Evolutionary conservation across 1,140 invertebrate species (phyloP).

Genomic region (Trissolcus basalis): DNA sequence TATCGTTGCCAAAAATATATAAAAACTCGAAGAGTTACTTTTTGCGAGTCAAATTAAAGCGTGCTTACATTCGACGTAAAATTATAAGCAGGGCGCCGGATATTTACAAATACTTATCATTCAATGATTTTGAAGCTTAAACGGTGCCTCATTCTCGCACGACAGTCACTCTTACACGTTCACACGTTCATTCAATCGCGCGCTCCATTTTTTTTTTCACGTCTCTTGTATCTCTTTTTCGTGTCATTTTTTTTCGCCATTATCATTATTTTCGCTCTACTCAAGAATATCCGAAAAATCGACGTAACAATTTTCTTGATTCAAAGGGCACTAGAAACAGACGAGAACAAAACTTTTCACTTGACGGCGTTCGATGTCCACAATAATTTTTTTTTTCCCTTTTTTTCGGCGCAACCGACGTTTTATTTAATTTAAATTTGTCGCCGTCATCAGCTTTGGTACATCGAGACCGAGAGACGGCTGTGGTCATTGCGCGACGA

Average conservation of each 20-base stretch:
- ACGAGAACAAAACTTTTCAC: conserved; percentile 46
- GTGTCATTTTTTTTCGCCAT: conserved; percentile 9
- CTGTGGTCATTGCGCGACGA: conserved; percentile 44
- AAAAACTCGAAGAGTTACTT: conserved; percentile 73
- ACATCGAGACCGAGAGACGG: conserved; percentile 51
- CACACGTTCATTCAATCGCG: conserved; percentile 19
- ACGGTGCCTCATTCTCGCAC: conserved; percentile 49
- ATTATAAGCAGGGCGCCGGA: conserved; percentile 71
- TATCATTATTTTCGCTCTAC: conserved; percentile 45
- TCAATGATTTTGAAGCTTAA: conserved; percentile 61
- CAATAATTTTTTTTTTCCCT: conserved; percentile 1
- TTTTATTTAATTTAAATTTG: conserved; percentile 27
- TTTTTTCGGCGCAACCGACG: conserved; percentile 34
- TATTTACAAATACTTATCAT: conserved; percentile 61
- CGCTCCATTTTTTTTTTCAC: conserved; percentile 17
- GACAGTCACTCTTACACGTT: conserved; percentile 33
- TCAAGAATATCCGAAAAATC: conserved; percentile 60
- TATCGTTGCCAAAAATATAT: conserved; percentile 77
- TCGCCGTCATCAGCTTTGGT: conserved; percentile 11
- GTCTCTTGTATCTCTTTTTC: conserved; percentile 8
- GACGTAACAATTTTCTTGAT: conserved; percentile 58
- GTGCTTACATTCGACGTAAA: conserved; percentile 65
- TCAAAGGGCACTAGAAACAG: conserved; percentile 59
- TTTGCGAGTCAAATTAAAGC: conserved; percentile 73
- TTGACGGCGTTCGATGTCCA: conserved; percentile 57